These are phyloP conservation scores for Eclectus roratus DNA, from an alignment of 2,113 vertebrate genomes.

Conservation along the genomic window DNA sequence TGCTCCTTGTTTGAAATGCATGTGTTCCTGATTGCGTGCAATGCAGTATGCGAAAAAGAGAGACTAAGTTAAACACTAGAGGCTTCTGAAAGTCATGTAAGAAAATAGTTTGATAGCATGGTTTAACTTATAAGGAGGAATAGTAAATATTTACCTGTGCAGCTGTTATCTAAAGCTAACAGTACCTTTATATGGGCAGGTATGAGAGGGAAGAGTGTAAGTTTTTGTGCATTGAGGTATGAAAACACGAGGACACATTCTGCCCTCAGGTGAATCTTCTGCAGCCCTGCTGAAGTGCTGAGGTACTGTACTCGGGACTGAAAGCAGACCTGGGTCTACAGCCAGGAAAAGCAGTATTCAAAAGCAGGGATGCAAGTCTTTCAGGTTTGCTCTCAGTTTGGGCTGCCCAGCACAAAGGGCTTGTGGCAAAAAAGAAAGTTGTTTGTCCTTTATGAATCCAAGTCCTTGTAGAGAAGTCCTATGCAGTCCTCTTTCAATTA, in stretches of 20 bases:
- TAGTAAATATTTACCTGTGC: not conserved
- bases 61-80: not conserved
- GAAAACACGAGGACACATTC: not conserved
- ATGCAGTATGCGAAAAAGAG: not conserved
- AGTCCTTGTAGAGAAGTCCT: not conserved
- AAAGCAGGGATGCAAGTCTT: constrained; percentile 5
- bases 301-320: not conserved
- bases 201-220: not conserved
- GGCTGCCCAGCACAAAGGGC: not conserved
- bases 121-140: not conserved
- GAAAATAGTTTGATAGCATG: not conserved
- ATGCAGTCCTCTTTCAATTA: not conserved
- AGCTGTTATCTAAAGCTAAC: constrained; percentile 15
- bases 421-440: not conserved
- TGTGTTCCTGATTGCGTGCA: not conserved
- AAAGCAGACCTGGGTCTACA: not conserved
- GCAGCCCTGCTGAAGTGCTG: not conserved
- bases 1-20: not conserved
- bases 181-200: not conserved
- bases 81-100: not conserved
- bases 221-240: not conserved
- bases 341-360: not conserved
- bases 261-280: not conserved
- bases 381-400: not conserved
- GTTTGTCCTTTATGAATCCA: not conserved